These are phyloP conservation scores for Indicator indicator DNA, from an alignment of 2,113 vertebrate genomes.

Conservation along the genomic window DNA sequence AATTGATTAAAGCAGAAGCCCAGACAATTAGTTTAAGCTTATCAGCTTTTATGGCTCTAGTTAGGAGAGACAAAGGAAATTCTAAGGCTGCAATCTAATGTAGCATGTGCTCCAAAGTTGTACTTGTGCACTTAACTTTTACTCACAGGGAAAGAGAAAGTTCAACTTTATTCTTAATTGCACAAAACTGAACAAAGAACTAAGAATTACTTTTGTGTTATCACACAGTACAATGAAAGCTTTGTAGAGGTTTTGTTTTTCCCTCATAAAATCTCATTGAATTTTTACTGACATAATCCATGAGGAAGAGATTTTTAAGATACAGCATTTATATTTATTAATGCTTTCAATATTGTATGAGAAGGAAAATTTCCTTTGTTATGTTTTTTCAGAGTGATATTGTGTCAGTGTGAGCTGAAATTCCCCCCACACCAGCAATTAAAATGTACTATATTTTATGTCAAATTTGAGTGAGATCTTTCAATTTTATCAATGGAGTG, in stretches of 20 bases:
- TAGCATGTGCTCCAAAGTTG: background rate
- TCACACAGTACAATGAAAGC: background rate
- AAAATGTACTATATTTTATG: background rate
- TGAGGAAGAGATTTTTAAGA: background rate
- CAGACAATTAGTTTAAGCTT: slow-evolving; percentile 30
- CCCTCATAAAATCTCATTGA: background rate
- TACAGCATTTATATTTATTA: slow-evolving; percentile 4
- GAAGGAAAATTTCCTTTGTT: background rate
- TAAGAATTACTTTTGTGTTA: slow-evolving; percentile 21
- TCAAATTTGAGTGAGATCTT: background rate
- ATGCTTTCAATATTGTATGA: background rate
- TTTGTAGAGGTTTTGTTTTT: background rate
- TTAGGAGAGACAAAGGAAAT: background rate
- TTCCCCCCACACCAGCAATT: too few species aligned
- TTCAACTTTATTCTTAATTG: background rate
- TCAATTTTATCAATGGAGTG: background rate
- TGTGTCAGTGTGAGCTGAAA: too few species aligned
- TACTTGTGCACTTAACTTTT: background rate
- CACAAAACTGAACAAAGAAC: background rate
- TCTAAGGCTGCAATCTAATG: background rate
- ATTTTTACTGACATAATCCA: slow-evolving; percentile 14
- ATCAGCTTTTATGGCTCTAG: slow-evolving; percentile 24
- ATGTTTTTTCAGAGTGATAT: background rate
- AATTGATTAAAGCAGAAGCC: slow-evolving; percentile 6
- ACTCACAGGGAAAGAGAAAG: background rate